Percentiles rank a stretch among this genome's conserved stretches.
These are phyloP conservation scores for Varecia variegata DNA, from an alignment of 2,797 vertebrate genomes.

Conservation along the genomic window DNA sequence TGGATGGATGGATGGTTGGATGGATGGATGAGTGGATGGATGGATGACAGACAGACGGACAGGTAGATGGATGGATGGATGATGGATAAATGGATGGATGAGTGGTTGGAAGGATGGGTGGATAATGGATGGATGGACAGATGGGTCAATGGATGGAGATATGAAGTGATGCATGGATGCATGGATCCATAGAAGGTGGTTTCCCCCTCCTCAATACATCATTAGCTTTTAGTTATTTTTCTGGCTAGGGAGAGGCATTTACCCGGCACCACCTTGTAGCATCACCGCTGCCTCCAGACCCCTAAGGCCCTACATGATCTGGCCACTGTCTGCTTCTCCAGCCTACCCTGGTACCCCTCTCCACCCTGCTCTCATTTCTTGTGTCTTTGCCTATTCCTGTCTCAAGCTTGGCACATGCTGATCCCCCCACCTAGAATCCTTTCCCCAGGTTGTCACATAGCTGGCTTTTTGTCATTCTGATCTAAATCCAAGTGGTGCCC, in stretches of 20 bases:
- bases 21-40: no score
- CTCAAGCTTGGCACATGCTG: neutral
- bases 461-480: neutral
- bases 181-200: neutral
- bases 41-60: neutral
- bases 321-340: neutral
- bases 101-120: no score
- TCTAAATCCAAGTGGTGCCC: neutral
- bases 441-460: neutral
- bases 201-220: neutral
- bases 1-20: fast-evolving
- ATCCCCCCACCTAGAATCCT: neutral
- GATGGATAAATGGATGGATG: no score
- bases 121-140: no score
- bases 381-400: neutral
- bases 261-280: neutral
- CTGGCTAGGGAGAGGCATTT: neutral
- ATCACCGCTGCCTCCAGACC: neutral
- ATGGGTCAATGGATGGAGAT: no score
- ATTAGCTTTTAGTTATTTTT: neutral
- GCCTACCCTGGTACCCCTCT: neutral
- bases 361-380: neutral
- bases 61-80: fast-evolving
- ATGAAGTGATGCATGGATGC: no score
- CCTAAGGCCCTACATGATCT: neutral